Conservation (phyloP, 2,113 vertebrate species). For the Casuarius casuarius region DNA sequence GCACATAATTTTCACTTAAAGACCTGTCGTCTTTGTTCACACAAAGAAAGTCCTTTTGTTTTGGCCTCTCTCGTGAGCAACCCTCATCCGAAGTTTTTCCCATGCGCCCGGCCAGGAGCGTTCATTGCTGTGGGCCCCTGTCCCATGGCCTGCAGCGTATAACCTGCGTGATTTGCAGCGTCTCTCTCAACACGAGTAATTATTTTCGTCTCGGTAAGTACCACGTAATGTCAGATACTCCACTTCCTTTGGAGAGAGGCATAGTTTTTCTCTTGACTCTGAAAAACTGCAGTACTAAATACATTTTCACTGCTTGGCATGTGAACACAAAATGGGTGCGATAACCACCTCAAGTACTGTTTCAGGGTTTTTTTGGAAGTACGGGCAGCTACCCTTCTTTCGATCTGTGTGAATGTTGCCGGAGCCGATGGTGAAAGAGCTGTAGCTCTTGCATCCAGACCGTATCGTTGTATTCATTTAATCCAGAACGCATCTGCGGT, state of each 20-base stretch:
- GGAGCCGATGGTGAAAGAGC: neutral
- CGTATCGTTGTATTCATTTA: neutral
- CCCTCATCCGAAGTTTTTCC: neutral
- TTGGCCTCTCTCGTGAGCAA: neutral
- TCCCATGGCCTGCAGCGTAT: rapidly evolving
- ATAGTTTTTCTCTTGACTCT: neutral
- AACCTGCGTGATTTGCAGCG: neutral
- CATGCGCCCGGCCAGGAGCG: neutral
- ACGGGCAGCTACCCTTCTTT: neutral
- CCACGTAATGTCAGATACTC: rapidly evolving
- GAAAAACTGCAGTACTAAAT: neutral
- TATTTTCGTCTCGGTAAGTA: neutral
- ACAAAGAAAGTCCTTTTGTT: neutral
- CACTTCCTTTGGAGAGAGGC: neutral
- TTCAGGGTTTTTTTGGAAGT: neutral
- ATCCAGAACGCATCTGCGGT: neutral
- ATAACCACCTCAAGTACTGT: neutral
- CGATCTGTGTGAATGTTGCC: rapidly evolving
- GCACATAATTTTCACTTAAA: constrained; percentile 4
- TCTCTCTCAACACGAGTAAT: neutral
- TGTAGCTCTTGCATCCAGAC: neutral
- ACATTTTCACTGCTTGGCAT: neutral
- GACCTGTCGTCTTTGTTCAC: neutral
- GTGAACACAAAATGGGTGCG: neutral
- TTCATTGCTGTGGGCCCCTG: neutral